A percentile compares a stretch with the other conserved stretches of the same genome.
phyloP scores from a whole-genome alignment of 23 tunicate species.

The Diplosoma virens region DNA sequence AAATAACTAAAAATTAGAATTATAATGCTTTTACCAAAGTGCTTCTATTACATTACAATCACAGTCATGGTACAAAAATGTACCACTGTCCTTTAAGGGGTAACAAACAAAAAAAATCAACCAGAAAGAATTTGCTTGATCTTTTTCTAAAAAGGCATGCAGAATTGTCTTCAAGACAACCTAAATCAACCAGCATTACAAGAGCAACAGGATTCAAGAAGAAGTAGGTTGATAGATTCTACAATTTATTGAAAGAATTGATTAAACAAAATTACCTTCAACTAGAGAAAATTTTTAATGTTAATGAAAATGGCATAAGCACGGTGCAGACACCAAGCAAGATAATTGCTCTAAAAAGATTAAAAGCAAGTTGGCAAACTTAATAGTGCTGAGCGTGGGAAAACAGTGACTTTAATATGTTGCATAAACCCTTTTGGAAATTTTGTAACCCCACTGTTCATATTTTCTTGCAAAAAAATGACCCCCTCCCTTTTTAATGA shows the following conservation, averaged over 20 bases:
- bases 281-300: constrained; percentile 28
- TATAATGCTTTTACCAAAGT: too few relatives aligned
- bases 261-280: background rate
- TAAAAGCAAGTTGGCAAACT: constrained; percentile 37
- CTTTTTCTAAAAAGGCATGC: constrained; percentile 27
- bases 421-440: constrained; percentile 30
- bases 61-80: too few relatives aligned
- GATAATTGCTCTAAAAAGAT: constrained; percentile 28
- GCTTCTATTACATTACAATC: too few relatives aligned
- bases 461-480: too few relatives aligned
- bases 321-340: constrained; percentile 26
- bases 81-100: too few relatives aligned
- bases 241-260: constrained; percentile 6
- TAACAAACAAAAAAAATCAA: background rate
- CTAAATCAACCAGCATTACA: constrained; percentile 38
- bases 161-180: constrained; percentile 23
- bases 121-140: constrained; percentile 15
- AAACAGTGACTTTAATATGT: constrained; percentile 24
- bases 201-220: constrained; percentile 43
- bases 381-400: constrained; percentile 38
- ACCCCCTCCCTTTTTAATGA: too few relatives aligned
- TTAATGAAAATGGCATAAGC: constrained; percentile 37
- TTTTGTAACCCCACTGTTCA: constrained; percentile 30
- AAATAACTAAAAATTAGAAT: too few relatives aligned
- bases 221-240: constrained; percentile 15